Evolutionary conservation across 2,888 invertebrate genomes (phyloP), one percentile per base, ranked within the genome.

Genomic region (Chrysodeixis includens): DNA sequence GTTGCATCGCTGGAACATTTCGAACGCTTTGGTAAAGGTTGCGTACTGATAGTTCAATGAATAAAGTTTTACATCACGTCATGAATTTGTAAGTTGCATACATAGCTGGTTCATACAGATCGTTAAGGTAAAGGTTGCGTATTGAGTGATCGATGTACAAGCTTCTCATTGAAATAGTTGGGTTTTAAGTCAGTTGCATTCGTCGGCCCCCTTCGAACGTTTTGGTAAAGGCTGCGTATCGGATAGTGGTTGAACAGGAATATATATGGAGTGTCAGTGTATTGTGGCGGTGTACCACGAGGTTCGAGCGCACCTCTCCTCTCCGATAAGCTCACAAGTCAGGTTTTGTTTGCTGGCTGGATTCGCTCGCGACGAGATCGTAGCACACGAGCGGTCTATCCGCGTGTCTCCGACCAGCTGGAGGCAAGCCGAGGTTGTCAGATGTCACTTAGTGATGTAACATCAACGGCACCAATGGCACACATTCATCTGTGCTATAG

Each of bases 11-110:
- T 54, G 59, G 63, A n/a, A 46, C 44, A 52, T 46, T 63, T 56
- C 56, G 63, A 62, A 52, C 32, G 58, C 40, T 46, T 44, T 18
- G 74, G 55, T 66, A 62, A 64, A 49, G 52, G 52, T 18, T 70
- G 60, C 55, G 69, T 69, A 30, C 46, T 14, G 66, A 35, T 32
- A 59, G 61, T 57, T 30, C 30, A 30, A 40, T 9, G 26, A 12
- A 9, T 16, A 14, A 18, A n/a, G 10, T 46, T 12, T 30, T 40
- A n/a, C 12, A 26, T 30, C 46, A 16, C 8, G 52, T 18, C 53
- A 30, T 40, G 10, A 40, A 26, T 3, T 20, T 49, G 16, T 54
- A 30, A 51, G 66, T 56, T 40, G 56, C 35, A 46, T 40, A 52
- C 30, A 30, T 20, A 7, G 44, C 44, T 52, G 30, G 51, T 9